Evolutionary conservation across 2,113 vertebrate genomes (phyloP).

Genomic region (Hypomesus transpacificus): DNA sequence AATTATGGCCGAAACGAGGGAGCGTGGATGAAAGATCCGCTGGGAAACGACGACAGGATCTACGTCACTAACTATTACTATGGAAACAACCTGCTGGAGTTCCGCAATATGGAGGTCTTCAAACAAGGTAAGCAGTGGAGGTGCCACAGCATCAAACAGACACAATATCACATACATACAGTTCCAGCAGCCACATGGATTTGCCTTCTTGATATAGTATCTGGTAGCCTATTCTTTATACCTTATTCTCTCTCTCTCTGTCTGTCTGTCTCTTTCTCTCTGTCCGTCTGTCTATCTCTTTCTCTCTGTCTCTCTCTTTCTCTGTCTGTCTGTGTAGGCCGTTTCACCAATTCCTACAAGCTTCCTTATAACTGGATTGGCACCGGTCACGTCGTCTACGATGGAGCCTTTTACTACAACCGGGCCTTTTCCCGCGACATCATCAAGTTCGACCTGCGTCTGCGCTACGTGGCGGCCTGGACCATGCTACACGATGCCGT

Average conservation of each 20-base stretch:
- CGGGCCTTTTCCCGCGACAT: slow-evolving; percentile 94
- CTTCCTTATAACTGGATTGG: slow-evolving; percentile 97
- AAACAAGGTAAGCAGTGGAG: slow-evolving; percentile 77
- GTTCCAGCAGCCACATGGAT: no score
- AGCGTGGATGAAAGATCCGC: slow-evolving; percentile 98
- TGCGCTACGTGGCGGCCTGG: slow-evolving; percentile 87
- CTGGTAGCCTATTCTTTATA: not conserved
- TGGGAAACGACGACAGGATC: slow-evolving; percentile 82
- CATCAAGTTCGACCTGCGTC: slow-evolving; percentile 91
- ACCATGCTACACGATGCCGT: slow-evolving; percentile 89
- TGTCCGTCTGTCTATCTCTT: not conserved
- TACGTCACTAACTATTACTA: slow-evolving; percentile 95
- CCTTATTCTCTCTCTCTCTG: not conserved
- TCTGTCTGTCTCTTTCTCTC: not conserved
- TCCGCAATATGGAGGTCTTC: slow-evolving; percentile 91
- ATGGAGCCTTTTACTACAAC: slow-evolving; percentile 92
- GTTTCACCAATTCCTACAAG: slow-evolving; percentile 95
- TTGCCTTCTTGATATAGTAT: no score
- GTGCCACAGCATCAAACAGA: no score
- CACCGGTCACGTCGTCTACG: slow-evolving; percentile 90
- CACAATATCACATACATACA: no score
- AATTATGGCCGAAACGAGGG: slow-evolving; percentile 89
- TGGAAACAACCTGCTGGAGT: slow-evolving; percentile 91
- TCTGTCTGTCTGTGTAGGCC: slow-evolving; percentile 68
- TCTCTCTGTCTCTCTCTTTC: not conserved